Evolutionary conservation across 2,888 invertebrate species (phyloP), one percentile per base, ranked within the genome.

Genomic region (Parnassius orleans): DNA sequence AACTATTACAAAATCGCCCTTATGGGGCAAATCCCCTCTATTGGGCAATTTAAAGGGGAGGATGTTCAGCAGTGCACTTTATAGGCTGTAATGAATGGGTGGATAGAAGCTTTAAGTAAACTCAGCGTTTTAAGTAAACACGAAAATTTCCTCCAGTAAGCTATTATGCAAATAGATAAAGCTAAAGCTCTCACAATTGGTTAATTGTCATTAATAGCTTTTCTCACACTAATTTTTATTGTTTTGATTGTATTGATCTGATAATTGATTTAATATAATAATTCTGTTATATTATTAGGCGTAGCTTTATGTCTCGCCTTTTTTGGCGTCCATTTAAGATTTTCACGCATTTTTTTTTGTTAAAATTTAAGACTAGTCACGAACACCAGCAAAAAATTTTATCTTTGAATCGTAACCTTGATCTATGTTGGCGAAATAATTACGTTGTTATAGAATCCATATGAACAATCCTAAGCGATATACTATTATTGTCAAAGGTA

Each of bases 381-480:
- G 90, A 90, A 83, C 80, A 73, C 68, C 65, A 67, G 79, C 87
- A 90, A 90, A 89, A 90, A 89, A 67, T 83, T 80, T 80, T 85
- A 87, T 84, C 84, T 83, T 73, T 74, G 71, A 72, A 78, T 71
- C 69, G 74, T 77, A 83, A 78, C 90, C 90, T 90, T 90, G 89
- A 87, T 85, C 84, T 88, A 84, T 83, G 82, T 85, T 80, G 75
- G 81, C 74, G 80, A 86, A 86, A 87, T 86, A 86, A 85, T 86
- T 86, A 86, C 77, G 73, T 79, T 78, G 77, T 70, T 70, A 68
- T 71, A 68, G 68, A 33, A 33, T 33, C 33, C 7, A 3, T 33
- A 33, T 67, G 70, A 70, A 71, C 68, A 68, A 68, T 65, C 69
- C 66, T 66, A 63, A 65, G 63, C 66, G 53, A 70, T 67, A 56